phyloP scores from a whole-genome alignment of 92 coral and sea anemone genomes.

The Bergia sp. region DNA sequence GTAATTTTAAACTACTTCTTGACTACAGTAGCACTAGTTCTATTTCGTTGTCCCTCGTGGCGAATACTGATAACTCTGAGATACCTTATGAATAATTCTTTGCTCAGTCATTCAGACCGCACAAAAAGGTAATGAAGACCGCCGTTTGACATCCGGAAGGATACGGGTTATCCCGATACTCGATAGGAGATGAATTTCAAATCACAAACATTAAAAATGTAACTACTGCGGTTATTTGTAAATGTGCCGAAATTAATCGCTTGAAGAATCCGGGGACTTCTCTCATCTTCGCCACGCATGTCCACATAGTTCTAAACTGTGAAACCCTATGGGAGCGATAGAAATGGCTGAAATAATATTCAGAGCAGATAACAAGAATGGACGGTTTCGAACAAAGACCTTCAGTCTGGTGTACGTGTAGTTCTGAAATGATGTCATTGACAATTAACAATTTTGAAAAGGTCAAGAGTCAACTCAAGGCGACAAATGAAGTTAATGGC shows the following conservation, averaged over 20 bases:
- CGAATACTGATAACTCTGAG: not conserved
- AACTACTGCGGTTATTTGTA: not conserved
- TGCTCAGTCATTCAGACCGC: not conserved
- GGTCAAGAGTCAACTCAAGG: constrained; percentile 2
- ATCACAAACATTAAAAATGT: not conserved
- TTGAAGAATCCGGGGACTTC: not conserved
- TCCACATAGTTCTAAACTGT: not conserved
- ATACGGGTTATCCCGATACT: not conserved
- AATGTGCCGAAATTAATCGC: not conserved
- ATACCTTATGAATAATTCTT: not conserved
- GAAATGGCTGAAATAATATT: not conserved
- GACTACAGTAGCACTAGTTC: not conserved
- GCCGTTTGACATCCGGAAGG: constrained; percentile 44
- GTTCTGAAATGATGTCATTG: not conserved
- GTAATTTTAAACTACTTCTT: not conserved
- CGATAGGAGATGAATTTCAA: not conserved
- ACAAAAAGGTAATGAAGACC: not conserved
- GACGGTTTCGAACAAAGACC: not conserved
- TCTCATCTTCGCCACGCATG: not conserved
- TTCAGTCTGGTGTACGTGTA: not conserved
- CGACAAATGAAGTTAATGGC: not conserved
- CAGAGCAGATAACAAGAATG: not conserved
- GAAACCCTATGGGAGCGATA: not conserved
- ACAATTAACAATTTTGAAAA: not conserved
- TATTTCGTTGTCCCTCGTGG: not conserved